Evolutionary conservation across 1,140 invertebrate genomes (phyloP), one percentile per base, ranked within the genome.

Genomic region (Drosophila funebris): DNA sequence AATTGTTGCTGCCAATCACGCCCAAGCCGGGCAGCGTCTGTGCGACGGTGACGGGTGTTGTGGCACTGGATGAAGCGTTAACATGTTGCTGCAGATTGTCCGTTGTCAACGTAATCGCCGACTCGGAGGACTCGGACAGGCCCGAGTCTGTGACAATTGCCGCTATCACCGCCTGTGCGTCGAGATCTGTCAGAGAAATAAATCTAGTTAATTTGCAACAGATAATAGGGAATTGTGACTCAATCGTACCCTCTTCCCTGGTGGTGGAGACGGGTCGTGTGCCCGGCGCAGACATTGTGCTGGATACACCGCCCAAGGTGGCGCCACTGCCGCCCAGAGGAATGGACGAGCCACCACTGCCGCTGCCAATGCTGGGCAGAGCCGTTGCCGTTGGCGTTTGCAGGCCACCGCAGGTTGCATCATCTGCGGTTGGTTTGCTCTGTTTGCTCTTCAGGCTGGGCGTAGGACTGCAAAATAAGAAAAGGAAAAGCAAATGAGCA

Each of bases 401-500:
- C 24, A 91, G 56, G 3, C 92, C 91, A n/a, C 92, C 92, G 62
- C 91, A 92, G 9, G 93, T 79, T 16, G 73, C 73, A 16, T 88
- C 85, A 67, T 92, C 91, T 39, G 83, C 79, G 6, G 90, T 84
- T 2, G 89, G 73, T 50, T 94, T 90, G 39, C 57, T 73, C 68
- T 94, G 93, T 62, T 95, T 95, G 73, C 94, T 94, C 85, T 95
- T 95, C 67, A 94, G 87, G 43, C 94, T 94, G 60, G 95, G 94
- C 13, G 95, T 95, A 61, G 95, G 95, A 72, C 95, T 96, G 74
- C 3, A 92, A 89, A 57, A 20, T 48, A 18, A 4, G 39, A 1
- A 57, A 52, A 22, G 39, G 39, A 68, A 70, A 66, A 64, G 8
- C 1, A 31, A 29, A n/a, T n/a, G n/a, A n/a, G n/a, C 27, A 29